These are phyloP conservation scores for Metopia argyrocephala DNA, from an alignment of 2,888 invertebrate species.

Conservation along the genomic window DNA sequence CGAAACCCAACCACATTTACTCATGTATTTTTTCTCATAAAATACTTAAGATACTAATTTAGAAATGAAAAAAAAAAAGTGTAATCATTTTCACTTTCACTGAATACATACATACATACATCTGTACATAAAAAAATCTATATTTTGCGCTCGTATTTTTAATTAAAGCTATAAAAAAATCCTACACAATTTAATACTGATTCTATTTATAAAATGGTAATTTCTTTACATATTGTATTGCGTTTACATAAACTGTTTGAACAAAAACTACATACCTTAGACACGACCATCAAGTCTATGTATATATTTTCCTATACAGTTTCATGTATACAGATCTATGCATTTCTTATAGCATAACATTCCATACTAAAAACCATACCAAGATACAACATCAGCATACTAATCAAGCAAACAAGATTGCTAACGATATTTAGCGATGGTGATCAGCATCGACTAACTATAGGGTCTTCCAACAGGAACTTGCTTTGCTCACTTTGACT, in stretches of 20 bases:
- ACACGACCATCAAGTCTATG: not conserved
- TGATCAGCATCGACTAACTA: not conserved
- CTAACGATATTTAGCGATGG: slow-evolving; percentile 2
- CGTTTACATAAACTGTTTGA: slow-evolving; percentile 25
- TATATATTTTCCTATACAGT: not conserved
- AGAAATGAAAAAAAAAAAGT: not conserved
- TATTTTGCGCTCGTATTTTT: not conserved
- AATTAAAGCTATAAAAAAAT: not conserved
- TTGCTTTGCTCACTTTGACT: no score
- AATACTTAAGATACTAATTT: not conserved
- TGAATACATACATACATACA: no score
- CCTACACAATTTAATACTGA: not conserved
- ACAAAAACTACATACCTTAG: slow-evolving; percentile 11
- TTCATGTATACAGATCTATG: not conserved
- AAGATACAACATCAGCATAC: slow-evolving; percentile 13
- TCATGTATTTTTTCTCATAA: no score
- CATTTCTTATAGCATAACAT: not conserved
- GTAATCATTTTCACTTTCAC: not conserved
- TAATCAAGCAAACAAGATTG: slow-evolving; percentile 3
- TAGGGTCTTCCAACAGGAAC: no score
- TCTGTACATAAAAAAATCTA: not conserved
- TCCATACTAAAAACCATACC: not conserved
- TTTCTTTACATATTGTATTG: not conserved
- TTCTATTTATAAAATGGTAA: not conserved
- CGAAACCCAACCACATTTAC: no score